Evolutionary conservation across 2,888 invertebrate genomes (phyloP).

Genomic region (Enchytraeus crypticus): DNA sequence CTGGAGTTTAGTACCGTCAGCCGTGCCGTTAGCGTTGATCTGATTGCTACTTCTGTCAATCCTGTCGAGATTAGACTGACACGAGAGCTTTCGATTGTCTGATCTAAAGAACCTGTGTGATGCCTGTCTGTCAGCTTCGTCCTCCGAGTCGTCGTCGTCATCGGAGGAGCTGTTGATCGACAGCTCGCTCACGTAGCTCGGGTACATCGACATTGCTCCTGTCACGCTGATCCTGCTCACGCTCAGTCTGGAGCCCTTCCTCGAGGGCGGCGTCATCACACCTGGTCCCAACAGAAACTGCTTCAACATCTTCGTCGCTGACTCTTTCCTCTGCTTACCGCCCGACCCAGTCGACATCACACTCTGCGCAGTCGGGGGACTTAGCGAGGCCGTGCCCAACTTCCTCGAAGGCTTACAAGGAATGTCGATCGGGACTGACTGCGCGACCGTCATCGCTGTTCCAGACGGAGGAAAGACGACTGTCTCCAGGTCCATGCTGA

Average conservation of each 20-base stretch:
- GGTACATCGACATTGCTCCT: slow-evolving; percentile 18
- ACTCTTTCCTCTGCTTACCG: not conserved
- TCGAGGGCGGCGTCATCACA: not conserved
- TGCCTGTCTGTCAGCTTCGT: not conserved
- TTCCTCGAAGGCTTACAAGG: not conserved
- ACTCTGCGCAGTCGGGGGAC: not conserved
- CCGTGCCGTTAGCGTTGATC: not conserved
- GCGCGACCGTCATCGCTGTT: not conserved
- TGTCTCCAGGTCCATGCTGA: not conserved
- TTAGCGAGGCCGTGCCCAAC: not conserved
- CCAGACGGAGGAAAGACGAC: not conserved
- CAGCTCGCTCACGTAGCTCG: slow-evolving; percentile 18
- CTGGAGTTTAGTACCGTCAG: not conserved
- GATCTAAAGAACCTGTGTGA: too few species aligned
- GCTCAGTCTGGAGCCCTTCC: not conserved
- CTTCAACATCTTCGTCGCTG: not conserved
- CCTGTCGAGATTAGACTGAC: not conserved
- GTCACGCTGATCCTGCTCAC: slow-evolving; percentile 17
- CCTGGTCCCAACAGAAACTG: slow-evolving; percentile 1
- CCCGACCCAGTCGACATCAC: too few species aligned
- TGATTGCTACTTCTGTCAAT: not conserved
- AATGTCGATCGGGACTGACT: not conserved
- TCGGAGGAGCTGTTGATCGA: slow-evolving; percentile 12
- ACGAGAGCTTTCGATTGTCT: not conserved
- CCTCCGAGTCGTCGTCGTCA: not conserved